Evolutionary conservation across 2,113 vertebrate genomes (phyloP), one percentile per base, ranked within the genome.

Genomic region (Aramus guarauna): DNA sequence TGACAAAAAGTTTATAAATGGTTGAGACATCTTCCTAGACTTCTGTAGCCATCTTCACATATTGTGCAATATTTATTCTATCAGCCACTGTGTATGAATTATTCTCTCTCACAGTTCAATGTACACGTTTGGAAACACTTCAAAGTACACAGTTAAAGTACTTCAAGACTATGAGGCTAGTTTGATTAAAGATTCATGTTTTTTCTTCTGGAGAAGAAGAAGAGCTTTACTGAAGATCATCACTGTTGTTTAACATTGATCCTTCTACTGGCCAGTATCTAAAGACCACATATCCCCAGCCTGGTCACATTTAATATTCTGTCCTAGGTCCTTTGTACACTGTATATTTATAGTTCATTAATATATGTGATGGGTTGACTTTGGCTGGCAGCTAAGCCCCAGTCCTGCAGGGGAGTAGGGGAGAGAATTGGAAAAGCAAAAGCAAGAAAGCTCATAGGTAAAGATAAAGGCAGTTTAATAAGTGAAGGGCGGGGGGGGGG

Each of bases 151-250:
- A 73, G 12, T 68, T 63, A 50, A 9, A 72, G 15, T 55, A 67
- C 50, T 91, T 89, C 15, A 84, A 89, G 62, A 72, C 34, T 88
- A 37, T 0, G 2, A 36, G 16, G 3, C 16, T 74, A 56, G 6
- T 59, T 93, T 93, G 20, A 45, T 67, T 85, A 83, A 83, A 81
- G 32, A 8, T 37, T 88, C 0, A 4, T 66, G 15, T 0, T 20
- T 88, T 81, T 85, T 73, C 12, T 83, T 52, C 23, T 52, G 21
- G 53, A 90, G 30, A 90, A 56, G 24, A 73, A 87, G 88, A 81
- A 92, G 72, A 59, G 3, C 52, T 53, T 53, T 27, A 53, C 13
- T 53, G 15, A 53, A 53, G 52, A 53, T 11, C 26, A 27, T 59
- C 87, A 48, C 13, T 69, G 36, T 69, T 68, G 9, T 47, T 29